Evolutionary conservation across 2,113 vertebrate genomes (phyloP).

Genomic region (Emydura subglobosa): DNA sequence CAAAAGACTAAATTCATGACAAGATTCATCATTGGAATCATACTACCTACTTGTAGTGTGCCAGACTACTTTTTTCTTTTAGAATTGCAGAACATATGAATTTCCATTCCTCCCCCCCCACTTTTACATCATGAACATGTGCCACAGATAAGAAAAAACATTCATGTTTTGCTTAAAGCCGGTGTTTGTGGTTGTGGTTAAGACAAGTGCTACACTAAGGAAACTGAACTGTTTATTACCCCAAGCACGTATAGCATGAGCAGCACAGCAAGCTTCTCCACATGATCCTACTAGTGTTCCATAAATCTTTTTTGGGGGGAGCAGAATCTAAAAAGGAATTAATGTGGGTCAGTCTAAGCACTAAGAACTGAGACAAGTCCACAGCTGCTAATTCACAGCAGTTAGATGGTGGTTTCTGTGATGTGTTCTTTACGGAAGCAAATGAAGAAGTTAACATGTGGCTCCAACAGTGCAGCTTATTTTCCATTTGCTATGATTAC

Average conservation of each 20-base stretch:
- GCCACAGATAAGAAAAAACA: background rate
- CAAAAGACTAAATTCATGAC: background rate
- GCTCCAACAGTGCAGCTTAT: background rate
- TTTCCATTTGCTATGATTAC: background rate
- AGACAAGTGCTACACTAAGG: background rate
- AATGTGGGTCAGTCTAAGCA: background rate
- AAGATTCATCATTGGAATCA: background rate
- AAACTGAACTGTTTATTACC: background rate
- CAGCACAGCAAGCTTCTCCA: background rate
- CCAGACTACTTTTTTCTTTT: background rate
- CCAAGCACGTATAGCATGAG: background rate
- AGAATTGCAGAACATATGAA: background rate
- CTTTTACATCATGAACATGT: constrained; percentile 13
- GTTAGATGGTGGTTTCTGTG: background rate
- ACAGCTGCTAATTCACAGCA: background rate
- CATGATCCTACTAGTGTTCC: background rate
- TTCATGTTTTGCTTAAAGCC: background rate
- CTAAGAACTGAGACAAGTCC: background rate
- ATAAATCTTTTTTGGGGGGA: background rate
- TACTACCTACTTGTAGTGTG: background rate
- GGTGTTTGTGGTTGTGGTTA: background rate
- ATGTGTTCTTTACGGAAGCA: background rate
- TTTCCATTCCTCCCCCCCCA: background rate
- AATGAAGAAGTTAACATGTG: background rate
- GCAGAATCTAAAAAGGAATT: background rate